Conservation (phyloP, 2,888 invertebrate genomes). For the Prosopocoilus inquinatus region DNA sequence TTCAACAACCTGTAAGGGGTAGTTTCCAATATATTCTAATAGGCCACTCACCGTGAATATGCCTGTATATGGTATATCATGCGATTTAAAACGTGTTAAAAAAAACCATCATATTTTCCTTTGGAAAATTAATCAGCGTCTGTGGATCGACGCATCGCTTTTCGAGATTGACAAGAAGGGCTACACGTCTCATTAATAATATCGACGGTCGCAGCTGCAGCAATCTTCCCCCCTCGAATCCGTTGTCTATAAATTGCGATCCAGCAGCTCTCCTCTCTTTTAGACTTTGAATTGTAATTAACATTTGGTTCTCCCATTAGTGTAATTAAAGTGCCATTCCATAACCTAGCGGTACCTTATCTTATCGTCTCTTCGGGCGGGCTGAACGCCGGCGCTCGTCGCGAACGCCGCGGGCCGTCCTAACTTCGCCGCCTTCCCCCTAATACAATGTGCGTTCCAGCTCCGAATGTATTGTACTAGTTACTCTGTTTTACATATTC, state of each 20-base stretch:
- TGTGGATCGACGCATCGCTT: background rate
- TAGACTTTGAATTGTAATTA: slow-evolving; percentile 71
- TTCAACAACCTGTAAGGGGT: too few species aligned
- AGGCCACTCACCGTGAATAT: too few species aligned
- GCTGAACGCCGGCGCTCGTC: slow-evolving; percentile 32
- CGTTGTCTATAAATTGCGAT: slow-evolving; percentile 47
- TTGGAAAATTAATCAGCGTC: background rate
- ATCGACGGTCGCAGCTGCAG: slow-evolving; percentile 49
- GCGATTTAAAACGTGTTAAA: too few species aligned
- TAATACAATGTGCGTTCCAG: slow-evolving; percentile 1
- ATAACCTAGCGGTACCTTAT: slow-evolving; percentile 57
- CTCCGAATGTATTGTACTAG: slow-evolving; percentile 3
- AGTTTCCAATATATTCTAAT: too few species aligned
- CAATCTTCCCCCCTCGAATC: slow-evolving; percentile 28
- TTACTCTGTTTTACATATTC: slow-evolving; percentile 5
- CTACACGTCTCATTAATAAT: slow-evolving; percentile 44
- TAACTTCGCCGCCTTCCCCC: slow-evolving; percentile 32
- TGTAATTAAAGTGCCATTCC: slow-evolving; percentile 73
- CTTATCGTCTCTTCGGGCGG: slow-evolving; percentile 48
- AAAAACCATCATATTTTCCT: too few species aligned
- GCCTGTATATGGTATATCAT: too few species aligned
- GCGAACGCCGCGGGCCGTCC: slow-evolving; percentile 34
- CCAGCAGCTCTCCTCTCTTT: slow-evolving; percentile 48
- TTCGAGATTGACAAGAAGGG: slow-evolving; percentile 28
- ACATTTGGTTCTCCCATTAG: slow-evolving; percentile 74